Base-by-base conservation (phyloP, 2,113 vertebrate species). In the Mormyrus iriodes region DNA sequence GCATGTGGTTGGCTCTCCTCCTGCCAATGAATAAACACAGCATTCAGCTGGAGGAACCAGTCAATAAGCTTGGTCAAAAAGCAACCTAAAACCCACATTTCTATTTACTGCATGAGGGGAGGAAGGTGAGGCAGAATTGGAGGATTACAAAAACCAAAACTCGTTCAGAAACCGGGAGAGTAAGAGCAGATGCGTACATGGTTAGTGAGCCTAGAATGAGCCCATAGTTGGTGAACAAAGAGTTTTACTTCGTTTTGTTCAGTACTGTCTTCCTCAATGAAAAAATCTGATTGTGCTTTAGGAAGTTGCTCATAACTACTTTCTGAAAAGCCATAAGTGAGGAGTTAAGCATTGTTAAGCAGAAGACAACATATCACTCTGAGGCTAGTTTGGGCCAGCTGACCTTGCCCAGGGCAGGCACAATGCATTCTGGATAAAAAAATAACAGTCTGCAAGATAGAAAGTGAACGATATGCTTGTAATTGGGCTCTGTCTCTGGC, bases 401-500 rank as follows among this genome's bases (percentile, higher is more conserved):
- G 73, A 35, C n/a, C 61, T 69, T 69, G 61, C n/a, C 61, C 12
- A 31, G 61, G 61, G n/a, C 61, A 69, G 27, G 10, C 27, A 69
- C 61, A 31, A 69, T 69, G 44, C 17, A 24, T 85, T 85, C 82
- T 85, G 46, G 35, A 5, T 21, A 4, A 48, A 27, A 69, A 48
- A 85, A 83, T 24, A n/a, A 85, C 82, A 85, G n/a, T 46, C 10
- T 46, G n/a, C 9, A 12, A 49, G 24, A 4, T 46, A 85, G 44
- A 27, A 27, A 85, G 82, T 48, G 46, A 85, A n/a, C 4, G 44
- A n/a, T n/a, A 46, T 49, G 21, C 24, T 46, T 53, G 86, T 92
- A 85, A 91, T 82, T 86, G 90, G n/a, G 88, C 17, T 48, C 82
- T 85, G 88, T 91, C 92, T 86, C 92, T 94, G 91, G 73, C 96